Conservation (phyloP, 2,113 vertebrate species). For the Martes martes region DNA sequence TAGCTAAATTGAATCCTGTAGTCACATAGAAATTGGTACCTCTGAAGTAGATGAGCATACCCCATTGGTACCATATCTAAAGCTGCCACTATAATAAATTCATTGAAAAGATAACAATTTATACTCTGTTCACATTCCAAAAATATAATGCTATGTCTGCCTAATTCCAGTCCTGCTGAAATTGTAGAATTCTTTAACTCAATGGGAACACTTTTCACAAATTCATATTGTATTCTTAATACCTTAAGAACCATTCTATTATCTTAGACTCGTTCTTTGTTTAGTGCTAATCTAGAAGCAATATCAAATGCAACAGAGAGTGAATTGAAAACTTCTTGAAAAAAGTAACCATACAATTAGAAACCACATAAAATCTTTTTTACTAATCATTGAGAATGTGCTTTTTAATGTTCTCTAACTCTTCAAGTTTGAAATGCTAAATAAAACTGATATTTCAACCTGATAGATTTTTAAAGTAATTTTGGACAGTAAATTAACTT, state of each 20-base stretch:
- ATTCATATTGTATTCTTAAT: neutral
- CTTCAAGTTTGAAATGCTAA: neutral
- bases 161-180: slow-evolving; percentile 7
- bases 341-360: neutral
- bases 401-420: neutral
- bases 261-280: neutral
- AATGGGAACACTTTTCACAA: neutral
- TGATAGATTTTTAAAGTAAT: neutral
- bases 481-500: neutral
- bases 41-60: neutral
- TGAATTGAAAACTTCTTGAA: neutral
- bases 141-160: neutral
- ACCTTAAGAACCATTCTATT: neutral
- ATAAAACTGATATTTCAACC: neutral
- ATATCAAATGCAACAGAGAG: neutral
- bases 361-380: neutral
- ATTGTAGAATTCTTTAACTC: neutral
- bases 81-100: slow-evolving; percentile 6
- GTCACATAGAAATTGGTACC: neutral
- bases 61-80: neutral
- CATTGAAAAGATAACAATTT: neutral
- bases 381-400: neutral
- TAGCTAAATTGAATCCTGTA: neutral
- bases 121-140: neutral
- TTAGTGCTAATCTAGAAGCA: slow-evolving; percentile 18